Base-by-base conservation (phyloP, 2,797 vertebrate species). In the Enteromius paludinosus region DNA sequence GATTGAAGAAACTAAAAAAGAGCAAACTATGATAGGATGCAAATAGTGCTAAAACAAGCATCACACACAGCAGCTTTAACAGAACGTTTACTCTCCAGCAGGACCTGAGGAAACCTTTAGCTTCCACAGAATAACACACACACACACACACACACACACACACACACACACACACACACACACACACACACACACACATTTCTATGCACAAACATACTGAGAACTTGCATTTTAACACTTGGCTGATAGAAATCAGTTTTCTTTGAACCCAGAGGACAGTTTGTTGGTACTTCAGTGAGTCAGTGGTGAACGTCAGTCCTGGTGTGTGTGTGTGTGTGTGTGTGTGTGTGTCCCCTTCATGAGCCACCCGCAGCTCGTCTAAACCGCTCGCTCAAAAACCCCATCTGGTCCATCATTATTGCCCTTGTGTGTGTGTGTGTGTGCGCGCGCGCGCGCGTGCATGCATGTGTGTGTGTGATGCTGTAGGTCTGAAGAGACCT, bases 361-460 rank as follows among this genome's bases (percentile, higher is more conserved):
- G 9, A 89, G 82, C 92, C 93, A 89, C 94, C 93, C 89, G 90
- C 94, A 90, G 94, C 90, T 91, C 82, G 87, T 90, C 90, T 94
- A 92, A 93, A 94, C 91, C 90, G 87, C 91, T 92, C 90, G 92
- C 91, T 94, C 92, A 94, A 93, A 92, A 95, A 93, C 77, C 92
- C 94, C 94, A 95, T 95, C 94, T 95, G 94, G 93, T 92, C 90
- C 90, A 90, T 92, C 92, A 92, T 94, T 93, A 95, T 93, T 94
- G 91, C 86, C 49, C 77, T 45, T 0, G n/a, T 5, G 73, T 66
- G 61, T n/a, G 72, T 70, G 64, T 71, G 72, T 62, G 64, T 70
- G 62, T 80, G 61, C 69, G 69, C 69, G 61, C 23, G 64, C 59
- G 61, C 47, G 65, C 28, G 28, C 28, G 28, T 3, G 3, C 28